Conservation (phyloP, 2,888 invertebrate species). For the Rhingia campestris region DNA sequence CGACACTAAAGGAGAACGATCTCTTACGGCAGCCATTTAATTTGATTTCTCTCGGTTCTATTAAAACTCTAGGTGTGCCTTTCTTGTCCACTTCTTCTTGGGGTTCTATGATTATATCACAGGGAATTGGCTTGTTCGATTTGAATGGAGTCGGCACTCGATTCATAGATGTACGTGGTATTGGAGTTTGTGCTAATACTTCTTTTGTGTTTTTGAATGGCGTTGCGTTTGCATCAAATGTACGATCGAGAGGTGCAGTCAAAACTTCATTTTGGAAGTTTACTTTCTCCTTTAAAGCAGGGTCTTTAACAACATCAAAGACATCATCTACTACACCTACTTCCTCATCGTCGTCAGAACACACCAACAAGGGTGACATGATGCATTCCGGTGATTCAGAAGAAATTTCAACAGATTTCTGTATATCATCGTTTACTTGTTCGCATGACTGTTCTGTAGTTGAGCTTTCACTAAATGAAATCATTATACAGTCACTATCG, state of each 20-base stretch:
- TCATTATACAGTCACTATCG: conserved; percentile 64
- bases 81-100: conserved; percentile 18
- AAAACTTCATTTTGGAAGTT: too few species aligned
- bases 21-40: conserved; percentile 77
- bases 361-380: conserved; percentile 77
- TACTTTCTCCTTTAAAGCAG: conserved; percentile 9
- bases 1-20: conserved; percentile 77
- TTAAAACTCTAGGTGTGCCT: conserved; percentile 15
- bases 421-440: not conserved
- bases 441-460: conserved; percentile 2
- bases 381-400: conserved; percentile 52
- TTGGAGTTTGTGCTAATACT: conserved; percentile 21
- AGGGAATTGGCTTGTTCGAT: conserved; percentile 24
- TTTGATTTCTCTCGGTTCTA: conserved; percentile 65
- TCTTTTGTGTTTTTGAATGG: conserved; percentile 45
- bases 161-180: conserved; percentile 52
- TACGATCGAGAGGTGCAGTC: not conserved
- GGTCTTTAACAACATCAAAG: not conserved
- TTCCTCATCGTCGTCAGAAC: conserved; percentile 73
- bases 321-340: conserved; percentile 24
- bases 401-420: not conserved
- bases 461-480: conserved; percentile 54
- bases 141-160: conserved; percentile 77
- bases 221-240: conserved; percentile 37
- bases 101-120: conserved; percentile 36